These are phyloP conservation scores for Campoplex capitator DNA, from an alignment of 2,888 invertebrate genomes.

Conservation along the genomic window DNA sequence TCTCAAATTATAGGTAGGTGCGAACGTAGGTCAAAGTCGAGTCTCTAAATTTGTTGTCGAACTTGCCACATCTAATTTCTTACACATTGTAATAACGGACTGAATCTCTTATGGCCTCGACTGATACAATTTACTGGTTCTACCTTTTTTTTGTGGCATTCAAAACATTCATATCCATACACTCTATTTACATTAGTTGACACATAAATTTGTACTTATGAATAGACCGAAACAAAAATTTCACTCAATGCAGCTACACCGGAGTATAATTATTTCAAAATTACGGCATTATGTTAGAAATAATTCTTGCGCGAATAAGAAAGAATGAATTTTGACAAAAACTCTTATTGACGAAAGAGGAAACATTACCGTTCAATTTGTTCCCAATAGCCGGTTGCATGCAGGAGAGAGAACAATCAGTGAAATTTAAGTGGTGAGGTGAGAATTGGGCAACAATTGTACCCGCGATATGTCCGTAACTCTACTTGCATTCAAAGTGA, in stretches of 20 bases:
- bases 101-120: neutral
- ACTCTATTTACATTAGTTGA: neutral
- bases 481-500: constrained; percentile 10
- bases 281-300: neutral
- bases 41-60: neutral
- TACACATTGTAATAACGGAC: neutral
- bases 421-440: constrained; percentile 10
- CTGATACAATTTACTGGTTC: neutral
- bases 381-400: neutral
- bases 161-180: neutral
- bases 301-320: neutral
- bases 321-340: neutral
- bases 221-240: neutral
- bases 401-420: constrained; percentile 12
- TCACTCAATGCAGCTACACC: neutral
- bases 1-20: too few species aligned
- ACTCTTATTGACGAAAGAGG: neutral
- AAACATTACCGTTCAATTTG: constrained; percentile 9
- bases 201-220: neutral
- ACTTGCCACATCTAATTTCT: neutral
- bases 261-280: neutral
- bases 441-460: constrained; percentile 38
- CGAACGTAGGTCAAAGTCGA: too few species aligned
- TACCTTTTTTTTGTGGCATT: neutral
- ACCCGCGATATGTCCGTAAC: neutral